phyloP scores from a whole-genome alignment of 2,113 vertebrate genomes.

The Bothrops jararaca region DNA sequence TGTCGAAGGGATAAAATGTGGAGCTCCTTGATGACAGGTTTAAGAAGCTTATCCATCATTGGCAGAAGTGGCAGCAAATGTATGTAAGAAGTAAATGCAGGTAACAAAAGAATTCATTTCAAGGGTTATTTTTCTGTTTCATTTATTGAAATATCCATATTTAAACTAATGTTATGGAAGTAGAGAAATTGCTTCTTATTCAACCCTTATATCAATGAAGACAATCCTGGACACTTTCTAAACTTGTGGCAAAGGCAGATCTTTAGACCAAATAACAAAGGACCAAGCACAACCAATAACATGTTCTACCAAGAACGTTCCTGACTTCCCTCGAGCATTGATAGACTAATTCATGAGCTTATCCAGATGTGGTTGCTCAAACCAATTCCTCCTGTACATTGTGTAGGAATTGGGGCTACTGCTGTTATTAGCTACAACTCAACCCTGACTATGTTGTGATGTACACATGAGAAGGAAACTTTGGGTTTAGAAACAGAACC shows the following conservation, averaged over 20 bases:
- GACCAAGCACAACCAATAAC: not conserved
- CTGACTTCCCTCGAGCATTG: not conserved
- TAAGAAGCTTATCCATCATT: not conserved
- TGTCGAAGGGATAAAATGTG: not conserved
- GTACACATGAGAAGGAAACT: not conserved
- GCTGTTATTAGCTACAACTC: not conserved
- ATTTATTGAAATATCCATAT: not conserved
- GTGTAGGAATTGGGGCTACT: not conserved
- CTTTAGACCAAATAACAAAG: not conserved
- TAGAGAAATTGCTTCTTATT: not conserved
- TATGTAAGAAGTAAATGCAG: not conserved
- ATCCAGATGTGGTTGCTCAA: slow-evolving; percentile 16
- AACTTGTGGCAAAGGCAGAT: not conserved
- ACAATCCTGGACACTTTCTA: not conserved
- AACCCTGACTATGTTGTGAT: not conserved
- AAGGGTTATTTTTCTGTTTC: not conserved
- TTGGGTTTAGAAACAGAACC: not conserved
- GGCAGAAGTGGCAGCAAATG: not conserved
- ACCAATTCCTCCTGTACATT: slow-evolving; percentile 2
- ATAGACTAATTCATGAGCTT: not conserved
- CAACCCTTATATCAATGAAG: not conserved
- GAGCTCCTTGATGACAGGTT: not conserved
- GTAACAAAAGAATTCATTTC: not conserved
- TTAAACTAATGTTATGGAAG: not conserved
- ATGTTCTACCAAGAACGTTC: not conserved